Evolutionary conservation across 2,113 vertebrate species (phyloP), one percentile per base, ranked within the genome.

Genomic region (Salvator merianae): DNA sequence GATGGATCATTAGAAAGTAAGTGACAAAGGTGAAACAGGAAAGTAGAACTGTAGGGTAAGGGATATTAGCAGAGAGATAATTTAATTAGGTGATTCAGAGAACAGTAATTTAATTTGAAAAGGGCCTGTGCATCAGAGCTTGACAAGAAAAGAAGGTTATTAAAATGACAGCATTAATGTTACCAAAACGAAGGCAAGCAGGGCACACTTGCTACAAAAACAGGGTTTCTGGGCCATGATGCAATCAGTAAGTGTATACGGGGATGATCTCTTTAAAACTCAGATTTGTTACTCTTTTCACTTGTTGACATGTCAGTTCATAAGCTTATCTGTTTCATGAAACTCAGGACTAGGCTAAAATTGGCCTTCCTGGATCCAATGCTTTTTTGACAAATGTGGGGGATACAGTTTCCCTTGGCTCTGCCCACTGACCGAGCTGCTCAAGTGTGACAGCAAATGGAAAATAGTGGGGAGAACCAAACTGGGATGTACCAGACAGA

Each of bases 21-120:
- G 69, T 86, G 89, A 77, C 74, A 78, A 90, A 91, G 53, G 68
- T 90, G 77, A 86, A 92, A 90, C 82, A 71, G 82, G 71, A 87
- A 82, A 86, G 79, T 5, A 82, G 68, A 89, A 79, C 40, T 78
- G 74, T 38, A 81, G 65, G 28, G 59, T 90, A 87, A 90, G 81
- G 90, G 55, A 66, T 88, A 84, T 88, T 91, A 91, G 13, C 70
- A 66, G n/a, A 53, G 79, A 84, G 13, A 83, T 72, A 84, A 88
- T 88, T 83, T 86, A 84, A 86, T 89, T 83, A 82, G 74, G 76
- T 81, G 62, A 88, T 86, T 91, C 74, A 66, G n/a, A 26, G 24
- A 68, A 90, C 79, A 88, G 34, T 10, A 78, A 72, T 80, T 79
- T 74, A 47, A 26, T 81, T 53, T 40, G 71, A 79, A 68, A 32